phyloP scores from a whole-genome alignment of 1,140 invertebrate species.

The Leptinotarsa defecta region DNA sequence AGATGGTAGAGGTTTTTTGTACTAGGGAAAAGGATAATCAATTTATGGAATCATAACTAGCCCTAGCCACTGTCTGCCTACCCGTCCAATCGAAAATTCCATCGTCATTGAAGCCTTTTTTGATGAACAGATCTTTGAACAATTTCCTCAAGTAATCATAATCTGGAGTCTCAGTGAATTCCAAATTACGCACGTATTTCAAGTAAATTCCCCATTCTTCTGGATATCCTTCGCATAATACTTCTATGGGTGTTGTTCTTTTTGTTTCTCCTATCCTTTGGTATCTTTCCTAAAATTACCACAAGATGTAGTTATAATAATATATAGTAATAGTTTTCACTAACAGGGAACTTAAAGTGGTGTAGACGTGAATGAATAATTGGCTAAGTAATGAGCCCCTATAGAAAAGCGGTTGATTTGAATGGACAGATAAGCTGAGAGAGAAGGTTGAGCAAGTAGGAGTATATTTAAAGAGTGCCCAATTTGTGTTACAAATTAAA shows the following conservation, averaged over 20 bases:
- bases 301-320: too few relatives aligned
- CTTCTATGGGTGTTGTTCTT: constrained; percentile 93
- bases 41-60: not conserved
- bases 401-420: too few relatives aligned
- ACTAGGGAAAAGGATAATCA: not conserved
- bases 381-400: too few relatives aligned
- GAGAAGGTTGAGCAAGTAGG: too few relatives aligned
- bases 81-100: constrained; percentile 98
- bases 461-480: too few relatives aligned
- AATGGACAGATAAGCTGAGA: too few relatives aligned
- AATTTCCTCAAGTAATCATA: constrained; percentile 97
- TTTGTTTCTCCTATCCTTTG: constrained; percentile 99
- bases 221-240: constrained; percentile 95
- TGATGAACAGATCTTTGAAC: constrained; percentile 93
- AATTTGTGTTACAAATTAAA: too few relatives aligned
- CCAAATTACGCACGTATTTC: constrained; percentile 73
- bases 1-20: not conserved
- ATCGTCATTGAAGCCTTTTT: constrained; percentile 89
- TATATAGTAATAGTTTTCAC: too few relatives aligned
- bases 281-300: constrained; percentile 70
- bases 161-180: constrained; percentile 99
- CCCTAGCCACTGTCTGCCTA: constrained; percentile 59
- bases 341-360: too few relatives aligned
- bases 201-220: constrained; percentile 93
- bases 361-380: too few relatives aligned